These are phyloP conservation scores for Sula dactylatra DNA, from an alignment of 2,113 vertebrate genomes.

Conservation along the genomic window DNA sequence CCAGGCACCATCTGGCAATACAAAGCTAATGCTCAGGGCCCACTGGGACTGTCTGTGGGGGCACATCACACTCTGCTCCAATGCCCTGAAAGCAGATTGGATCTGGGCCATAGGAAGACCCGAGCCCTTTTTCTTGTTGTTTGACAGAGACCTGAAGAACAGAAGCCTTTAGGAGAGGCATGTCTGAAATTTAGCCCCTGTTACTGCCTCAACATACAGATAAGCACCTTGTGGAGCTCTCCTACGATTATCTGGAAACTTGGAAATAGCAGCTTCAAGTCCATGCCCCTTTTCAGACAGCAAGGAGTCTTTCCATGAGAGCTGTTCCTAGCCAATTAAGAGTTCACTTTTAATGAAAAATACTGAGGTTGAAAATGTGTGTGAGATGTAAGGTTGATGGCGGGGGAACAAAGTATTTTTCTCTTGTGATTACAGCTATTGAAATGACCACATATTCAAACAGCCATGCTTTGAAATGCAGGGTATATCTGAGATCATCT, in stretches of 20 bases:
- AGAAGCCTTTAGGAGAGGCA: not conserved
- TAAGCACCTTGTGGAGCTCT: not conserved
- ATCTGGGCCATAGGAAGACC: not conserved
- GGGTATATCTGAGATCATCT: not conserved
- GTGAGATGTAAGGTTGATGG: not conserved
- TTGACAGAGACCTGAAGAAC: not conserved
- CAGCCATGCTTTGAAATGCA: not conserved
- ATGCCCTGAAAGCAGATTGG: not conserved
- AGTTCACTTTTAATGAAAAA: not conserved
- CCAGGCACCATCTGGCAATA: not conserved
- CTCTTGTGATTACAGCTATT: rapidly evolving
- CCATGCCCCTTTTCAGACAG: not conserved
- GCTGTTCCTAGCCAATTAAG: not conserved
- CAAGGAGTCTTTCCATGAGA: not conserved
- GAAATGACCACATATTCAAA: not conserved
- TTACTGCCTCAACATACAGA: not conserved
- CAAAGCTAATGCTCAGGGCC: not conserved
- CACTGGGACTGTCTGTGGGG: not conserved
- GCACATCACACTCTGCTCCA: not conserved
- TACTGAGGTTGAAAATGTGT: not conserved
- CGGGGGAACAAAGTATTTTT: not conserved
- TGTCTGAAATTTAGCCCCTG: not conserved
- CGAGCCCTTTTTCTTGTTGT: not conserved
- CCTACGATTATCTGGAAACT: not conserved
- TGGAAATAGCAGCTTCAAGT: not conserved